Evolutionary conservation across 2,888 invertebrate genomes (phyloP).

Genomic region (Pachycephus smyrnensis): DNA sequence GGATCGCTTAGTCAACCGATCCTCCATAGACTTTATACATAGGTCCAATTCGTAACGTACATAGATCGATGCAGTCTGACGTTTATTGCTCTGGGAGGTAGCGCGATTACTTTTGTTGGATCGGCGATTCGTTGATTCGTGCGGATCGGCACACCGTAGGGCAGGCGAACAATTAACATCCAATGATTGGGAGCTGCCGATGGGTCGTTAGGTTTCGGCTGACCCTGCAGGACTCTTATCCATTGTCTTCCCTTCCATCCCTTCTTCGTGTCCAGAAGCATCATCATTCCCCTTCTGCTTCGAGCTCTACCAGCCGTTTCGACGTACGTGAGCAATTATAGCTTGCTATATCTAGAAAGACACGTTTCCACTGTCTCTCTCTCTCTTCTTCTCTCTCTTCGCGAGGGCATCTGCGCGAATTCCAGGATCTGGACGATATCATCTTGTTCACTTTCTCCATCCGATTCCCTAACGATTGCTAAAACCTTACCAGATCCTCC

Average conservation of each 20-base stretch:
- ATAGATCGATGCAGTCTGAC: background rate
- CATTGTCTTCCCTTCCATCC: slow-evolving; percentile 36
- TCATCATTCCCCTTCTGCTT: too few relatives aligned
- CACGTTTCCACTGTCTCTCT: background rate
- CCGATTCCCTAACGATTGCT: too few relatives aligned
- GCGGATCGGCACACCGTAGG: slow-evolving; percentile 19
- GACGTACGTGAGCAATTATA: slow-evolving; percentile 55
- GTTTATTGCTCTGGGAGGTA: background rate
- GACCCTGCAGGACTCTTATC: slow-evolving; percentile 52
- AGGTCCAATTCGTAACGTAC: too few relatives aligned
- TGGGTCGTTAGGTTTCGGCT: slow-evolving; percentile 58
- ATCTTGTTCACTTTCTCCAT: slow-evolving; percentile 23
- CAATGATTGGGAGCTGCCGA: slow-evolving; percentile 51
- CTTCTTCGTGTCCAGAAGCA: too few relatives aligned
- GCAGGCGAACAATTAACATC: slow-evolving; percentile 54
- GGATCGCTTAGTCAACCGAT: too few relatives aligned
- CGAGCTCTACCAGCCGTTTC: too few relatives aligned
- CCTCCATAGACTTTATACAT: too few relatives aligned
- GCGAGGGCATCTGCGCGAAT: too few relatives aligned
- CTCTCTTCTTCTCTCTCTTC: background rate
- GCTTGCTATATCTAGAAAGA: too few relatives aligned
- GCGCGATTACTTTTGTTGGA: slow-evolving; percentile 24
- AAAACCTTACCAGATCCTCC: too few relatives aligned
- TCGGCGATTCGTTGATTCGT: slow-evolving; percentile 37
- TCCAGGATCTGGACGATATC: too few relatives aligned